Evolutionary conservation across 2,113 vertebrate species (phyloP).

Genomic region (Pachycephala philippinensis): DNA sequence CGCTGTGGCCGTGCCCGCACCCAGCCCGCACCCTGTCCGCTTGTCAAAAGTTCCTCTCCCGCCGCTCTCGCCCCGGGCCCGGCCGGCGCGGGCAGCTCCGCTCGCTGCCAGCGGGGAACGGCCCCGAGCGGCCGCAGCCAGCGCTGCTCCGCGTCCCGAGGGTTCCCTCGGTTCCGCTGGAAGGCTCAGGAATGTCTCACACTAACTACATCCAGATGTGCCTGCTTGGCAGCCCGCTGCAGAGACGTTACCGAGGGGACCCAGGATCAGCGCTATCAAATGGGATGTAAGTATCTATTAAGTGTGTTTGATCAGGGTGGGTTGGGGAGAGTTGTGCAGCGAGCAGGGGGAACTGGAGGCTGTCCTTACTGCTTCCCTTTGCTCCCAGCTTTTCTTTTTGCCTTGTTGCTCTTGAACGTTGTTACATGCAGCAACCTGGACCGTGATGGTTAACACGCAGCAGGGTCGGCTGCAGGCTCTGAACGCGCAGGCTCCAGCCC

Average conservation of each 20-base stretch:
- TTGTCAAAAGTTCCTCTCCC: too few species aligned
- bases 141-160: background rate
- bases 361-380: background rate
- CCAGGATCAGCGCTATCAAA: background rate
- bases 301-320: background rate
- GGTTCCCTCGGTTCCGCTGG: background rate
- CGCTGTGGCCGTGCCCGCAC: too few species aligned
- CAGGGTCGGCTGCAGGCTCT: background rate
- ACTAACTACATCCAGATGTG: constrained; percentile 58
- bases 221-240: constrained; percentile 38
- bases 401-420: accelerated
- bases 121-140: background rate
- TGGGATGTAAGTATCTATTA: constrained; percentile 17
- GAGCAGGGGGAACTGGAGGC: background rate
- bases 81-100: background rate
- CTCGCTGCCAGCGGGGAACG: background rate
- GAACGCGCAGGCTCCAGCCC: background rate
- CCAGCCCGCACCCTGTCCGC: too few species aligned
- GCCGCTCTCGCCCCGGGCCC: background rate
- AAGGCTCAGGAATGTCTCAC: constrained; percentile 38
- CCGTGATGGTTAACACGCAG: accelerated
- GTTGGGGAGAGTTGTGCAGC: background rate
- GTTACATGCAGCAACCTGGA: accelerated
- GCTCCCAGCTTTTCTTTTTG: background rate
- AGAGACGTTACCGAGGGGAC: background rate